Conservation (phyloP, 2,113 vertebrate genomes). For the Aphelocoma coerulescens region DNA sequence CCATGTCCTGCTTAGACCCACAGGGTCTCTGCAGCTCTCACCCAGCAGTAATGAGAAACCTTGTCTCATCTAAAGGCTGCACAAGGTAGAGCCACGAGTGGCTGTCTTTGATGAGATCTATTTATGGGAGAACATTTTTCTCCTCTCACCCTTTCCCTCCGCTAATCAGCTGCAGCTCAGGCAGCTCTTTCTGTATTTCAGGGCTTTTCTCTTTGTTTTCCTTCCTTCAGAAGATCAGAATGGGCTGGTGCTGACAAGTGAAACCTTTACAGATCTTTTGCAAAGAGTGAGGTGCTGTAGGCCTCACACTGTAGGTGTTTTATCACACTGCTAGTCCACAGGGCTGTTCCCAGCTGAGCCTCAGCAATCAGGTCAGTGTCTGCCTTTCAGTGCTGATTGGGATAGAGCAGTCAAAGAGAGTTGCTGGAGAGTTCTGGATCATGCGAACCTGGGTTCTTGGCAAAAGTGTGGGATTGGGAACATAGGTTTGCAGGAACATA, state of each 20-base stretch:
- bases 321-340: not conserved
- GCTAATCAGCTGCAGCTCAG: not conserved
- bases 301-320: not conserved
- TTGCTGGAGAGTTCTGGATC: not conserved
- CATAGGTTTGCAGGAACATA: not conserved
- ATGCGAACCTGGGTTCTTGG: not conserved
- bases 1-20: not conserved
- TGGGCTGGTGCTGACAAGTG: not conserved
- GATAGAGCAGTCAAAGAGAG: not conserved
- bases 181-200: not conserved
- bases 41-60: not conserved
- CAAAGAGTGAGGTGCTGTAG: not conserved
- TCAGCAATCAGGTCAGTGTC: not conserved
- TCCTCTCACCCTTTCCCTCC: accelerated
- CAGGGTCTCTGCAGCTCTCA: not conserved
- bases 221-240: not conserved
- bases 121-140: not conserved
- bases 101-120: not conserved
- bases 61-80: not conserved
- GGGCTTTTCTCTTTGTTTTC: not conserved
- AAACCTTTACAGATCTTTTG: not conserved
- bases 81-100: not conserved
- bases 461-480: not conserved
- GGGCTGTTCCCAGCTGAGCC: not conserved
- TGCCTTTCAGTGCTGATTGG: not conserved